phyloP scores from a whole-genome alignment of 2,797 vertebrate genomes.

The Pangasius djambal region DNA sequence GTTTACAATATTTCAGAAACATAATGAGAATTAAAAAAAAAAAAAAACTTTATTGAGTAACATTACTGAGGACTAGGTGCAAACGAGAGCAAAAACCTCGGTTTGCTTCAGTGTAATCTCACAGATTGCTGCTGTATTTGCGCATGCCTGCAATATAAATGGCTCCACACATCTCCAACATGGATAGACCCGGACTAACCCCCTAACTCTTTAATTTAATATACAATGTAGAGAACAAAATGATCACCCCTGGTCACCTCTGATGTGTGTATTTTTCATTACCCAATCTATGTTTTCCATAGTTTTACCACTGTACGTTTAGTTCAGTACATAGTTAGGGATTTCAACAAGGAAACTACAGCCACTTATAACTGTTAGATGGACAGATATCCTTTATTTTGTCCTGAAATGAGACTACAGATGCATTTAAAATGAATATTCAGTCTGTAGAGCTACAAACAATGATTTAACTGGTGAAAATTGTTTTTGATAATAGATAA shows the following conservation, averaged over 20 bases:
- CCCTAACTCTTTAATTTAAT: not conserved
- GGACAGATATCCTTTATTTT: not conserved
- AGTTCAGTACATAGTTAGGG: not conserved
- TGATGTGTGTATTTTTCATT: not conserved
- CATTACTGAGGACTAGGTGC: not conserved
- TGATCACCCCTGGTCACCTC: not conserved
- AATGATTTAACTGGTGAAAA: not conserved
- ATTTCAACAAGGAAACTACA: not conserved
- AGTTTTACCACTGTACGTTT: not conserved
- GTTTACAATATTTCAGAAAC: not conserved
- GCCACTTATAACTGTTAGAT: not conserved
- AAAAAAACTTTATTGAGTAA: not conserved
- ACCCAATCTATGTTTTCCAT: not conserved
- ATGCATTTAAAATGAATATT: not conserved
- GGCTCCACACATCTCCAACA: not conserved
- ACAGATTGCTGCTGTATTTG: not conserved
- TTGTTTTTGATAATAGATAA: not conserved
- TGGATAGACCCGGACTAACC: not conserved
- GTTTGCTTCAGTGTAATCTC: not conserved
- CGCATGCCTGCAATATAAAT: not conserved
- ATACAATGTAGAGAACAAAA: not conserved
- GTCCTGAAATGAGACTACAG: not conserved
- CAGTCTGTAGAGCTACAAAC: not conserved
- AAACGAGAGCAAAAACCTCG: not conserved
- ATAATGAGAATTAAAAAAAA: not conserved